Evolutionary conservation across 1,140 invertebrate genomes (phyloP), one percentile per base, ranked within the genome.

Genomic region (Brachionus asplanchnoidis): DNA sequence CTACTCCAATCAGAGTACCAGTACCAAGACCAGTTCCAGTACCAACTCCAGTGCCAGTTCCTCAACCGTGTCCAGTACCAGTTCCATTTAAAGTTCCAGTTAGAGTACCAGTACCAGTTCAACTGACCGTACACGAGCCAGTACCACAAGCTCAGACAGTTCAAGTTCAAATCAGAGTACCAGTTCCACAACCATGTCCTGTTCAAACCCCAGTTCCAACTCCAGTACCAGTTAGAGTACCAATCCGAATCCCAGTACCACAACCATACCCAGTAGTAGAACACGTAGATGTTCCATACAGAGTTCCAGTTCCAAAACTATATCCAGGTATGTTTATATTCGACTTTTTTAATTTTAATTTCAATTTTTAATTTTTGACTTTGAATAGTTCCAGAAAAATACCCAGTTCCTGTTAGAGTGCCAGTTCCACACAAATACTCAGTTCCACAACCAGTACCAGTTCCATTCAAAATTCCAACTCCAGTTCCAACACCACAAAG

Each of bases 281-380:
- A 68, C 66, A 36, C 23, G 66, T 40, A n/a, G 32, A 40, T 40
- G 70, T 75, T 40, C 70, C 70, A 17, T 42, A 42, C 40, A 75
- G 70, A 75, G 70, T 75, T 20, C 70, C 70, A 75, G 70, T 75
- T 17, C 70, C 32, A 42, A 75, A 42, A 75, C 70, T 40, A 44
- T 75, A 75, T 17, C 70, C 70, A 75, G 70, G 70, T 75, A 40
- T 5, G 5, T 32, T 32, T 7, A n/a, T 20, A 65, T 9, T 66
- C 3, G 1, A 2, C 0, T 66, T 3, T 9, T 66, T 26, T 1
- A 28, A 11, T 70, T 36, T 70, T 32, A 14, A 70, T 14, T 36
- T 28, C 12, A 36, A 14, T 6, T 0, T 70, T 42, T 36, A n/a
- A 36, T 70, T 70, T 32, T 32, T 32, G 3, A 3, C 12, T 40